Evolutionary conservation across 2,888 invertebrate species (phyloP), one percentile per base, ranked within the genome.

Genomic region (Caenorhabditis sulstoni): DNA sequence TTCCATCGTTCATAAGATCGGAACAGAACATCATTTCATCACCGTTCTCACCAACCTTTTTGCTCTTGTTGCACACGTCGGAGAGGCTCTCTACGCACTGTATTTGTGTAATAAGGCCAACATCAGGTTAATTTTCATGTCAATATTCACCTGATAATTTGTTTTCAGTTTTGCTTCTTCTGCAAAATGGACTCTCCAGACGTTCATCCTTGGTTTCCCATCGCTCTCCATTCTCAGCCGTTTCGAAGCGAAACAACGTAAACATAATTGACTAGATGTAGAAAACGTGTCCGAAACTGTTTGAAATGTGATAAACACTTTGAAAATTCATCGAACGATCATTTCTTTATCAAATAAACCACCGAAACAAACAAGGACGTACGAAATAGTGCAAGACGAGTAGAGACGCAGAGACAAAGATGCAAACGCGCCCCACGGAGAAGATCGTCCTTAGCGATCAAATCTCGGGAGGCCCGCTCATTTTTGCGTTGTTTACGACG

Each of bases 131-230:
- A n/a, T 52, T 41, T 52, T 47, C 5, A 52, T 35, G 14, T 49
- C 14, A 47, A n/a, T 22, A 16, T 29, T 39, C 18, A 9, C 14
- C 20, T 22, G 4, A 20, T 22, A 8, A 11, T n/a, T 22, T 35
- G 47, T 18, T 23, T 83, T 61, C 76, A 84, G 84, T 18, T 82
- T 82, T 66, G 84, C 82, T n/a, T 81, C 85, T 37, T 70, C 86
- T 5, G 81, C 86, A 49, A 87, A 88, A 67, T 88, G 88, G 88
- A 83, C 86, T 65, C 47, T 86, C 8, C 88, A 88, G 61, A 88
- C 88, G 11, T 85, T 88, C 75, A 79, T 88, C 47, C 62, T 89
- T 59, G 88, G 88, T 1, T 88, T 86, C 73, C 87, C 88, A 16
- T 88, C 88, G 1, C 81, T 88, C n/a, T 52, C 67, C 7, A 81